Conservation (phyloP, 2,113 vertebrate species). For the Python bivittatus region DNA sequence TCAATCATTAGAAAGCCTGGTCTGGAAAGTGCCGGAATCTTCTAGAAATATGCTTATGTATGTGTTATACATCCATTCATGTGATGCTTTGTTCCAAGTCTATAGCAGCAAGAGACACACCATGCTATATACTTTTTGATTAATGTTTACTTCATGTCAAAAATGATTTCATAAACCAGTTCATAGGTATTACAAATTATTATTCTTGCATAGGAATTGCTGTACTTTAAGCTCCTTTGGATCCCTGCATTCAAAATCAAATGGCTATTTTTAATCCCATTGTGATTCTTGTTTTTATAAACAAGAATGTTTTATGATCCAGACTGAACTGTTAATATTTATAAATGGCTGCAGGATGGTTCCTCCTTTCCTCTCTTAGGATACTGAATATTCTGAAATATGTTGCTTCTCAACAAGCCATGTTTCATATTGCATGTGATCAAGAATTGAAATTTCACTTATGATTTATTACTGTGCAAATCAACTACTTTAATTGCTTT, state of each 20-base stretch:
- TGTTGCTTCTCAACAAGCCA: conserved; percentile 32
- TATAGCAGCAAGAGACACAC: background rate
- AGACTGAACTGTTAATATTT: conserved; percentile 44
- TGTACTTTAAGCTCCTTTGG: conserved; percentile 30
- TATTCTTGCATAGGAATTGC: conserved; percentile 27
- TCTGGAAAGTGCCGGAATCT: background rate
- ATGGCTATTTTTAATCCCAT: conserved; percentile 41
- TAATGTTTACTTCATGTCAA: conserved; percentile 24
- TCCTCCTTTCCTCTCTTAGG: conserved; percentile 3
- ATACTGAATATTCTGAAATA: conserved; percentile 25
- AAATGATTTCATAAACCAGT: background rate
- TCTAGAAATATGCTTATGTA: background rate
- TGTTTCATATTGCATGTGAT: conserved; percentile 49
- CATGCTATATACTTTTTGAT: background rate
- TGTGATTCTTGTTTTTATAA: conserved; percentile 19
- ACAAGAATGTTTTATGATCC: conserved; percentile 49
- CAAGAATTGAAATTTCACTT: conserved; percentile 41
- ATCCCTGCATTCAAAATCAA: conserved; percentile 50
- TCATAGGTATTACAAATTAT: conserved; percentile 24
- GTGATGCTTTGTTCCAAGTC: background rate
- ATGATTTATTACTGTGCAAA: conserved; percentile 43
- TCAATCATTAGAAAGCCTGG: background rate
- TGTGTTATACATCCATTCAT: background rate
- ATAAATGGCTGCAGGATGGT: background rate
- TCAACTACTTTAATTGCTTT: conserved; percentile 66